Evolutionary conservation across 2,888 invertebrate genomes (phyloP).

Genomic region (Scelioninae gen. 1): DNA sequence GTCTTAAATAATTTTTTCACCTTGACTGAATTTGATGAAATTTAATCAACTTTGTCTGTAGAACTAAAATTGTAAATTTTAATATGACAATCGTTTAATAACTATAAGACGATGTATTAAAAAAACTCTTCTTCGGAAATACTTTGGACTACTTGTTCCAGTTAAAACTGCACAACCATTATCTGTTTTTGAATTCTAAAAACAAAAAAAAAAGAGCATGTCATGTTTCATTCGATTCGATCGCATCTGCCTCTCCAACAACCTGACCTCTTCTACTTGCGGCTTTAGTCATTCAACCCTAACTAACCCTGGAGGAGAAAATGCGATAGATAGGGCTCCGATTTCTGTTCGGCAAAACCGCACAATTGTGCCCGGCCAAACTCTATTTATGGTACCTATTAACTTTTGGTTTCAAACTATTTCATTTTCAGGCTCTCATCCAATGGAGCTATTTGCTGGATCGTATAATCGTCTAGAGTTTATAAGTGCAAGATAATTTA

Average conservation of each 20-base stretch:
- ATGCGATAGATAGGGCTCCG: slow-evolving; percentile 16
- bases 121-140: too few species aligned
- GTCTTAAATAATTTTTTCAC: too few species aligned
- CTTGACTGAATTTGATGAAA: too few species aligned
- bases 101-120: too few species aligned
- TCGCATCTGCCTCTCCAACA: slow-evolving; percentile 40
- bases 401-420: slow-evolving; percentile 39
- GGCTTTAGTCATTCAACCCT: slow-evolving; percentile 24
- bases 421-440: slow-evolving; percentile 24
- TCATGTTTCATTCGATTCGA: slow-evolving; percentile 15
- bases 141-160: background rate
- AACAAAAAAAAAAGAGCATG: background rate
- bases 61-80: too few species aligned
- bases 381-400: slow-evolving; percentile 31
- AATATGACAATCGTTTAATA: too few species aligned
- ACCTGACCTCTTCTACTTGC: slow-evolving; percentile 38
- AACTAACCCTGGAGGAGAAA: slow-evolving; percentile 12
- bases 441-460: slow-evolving; percentile 14
- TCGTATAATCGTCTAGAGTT: slow-evolving; percentile 10
- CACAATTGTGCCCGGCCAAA: slow-evolving; percentile 16
- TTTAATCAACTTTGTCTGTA: too few species aligned
- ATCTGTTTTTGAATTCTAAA: slow-evolving; percentile 16
- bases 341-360: slow-evolving; percentile 23
- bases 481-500: background rate
- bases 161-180: background rate